These are phyloP conservation scores for Nasonovia ribisnigri DNA, from an alignment of 2,888 invertebrate species.

Conservation along the genomic window DNA sequence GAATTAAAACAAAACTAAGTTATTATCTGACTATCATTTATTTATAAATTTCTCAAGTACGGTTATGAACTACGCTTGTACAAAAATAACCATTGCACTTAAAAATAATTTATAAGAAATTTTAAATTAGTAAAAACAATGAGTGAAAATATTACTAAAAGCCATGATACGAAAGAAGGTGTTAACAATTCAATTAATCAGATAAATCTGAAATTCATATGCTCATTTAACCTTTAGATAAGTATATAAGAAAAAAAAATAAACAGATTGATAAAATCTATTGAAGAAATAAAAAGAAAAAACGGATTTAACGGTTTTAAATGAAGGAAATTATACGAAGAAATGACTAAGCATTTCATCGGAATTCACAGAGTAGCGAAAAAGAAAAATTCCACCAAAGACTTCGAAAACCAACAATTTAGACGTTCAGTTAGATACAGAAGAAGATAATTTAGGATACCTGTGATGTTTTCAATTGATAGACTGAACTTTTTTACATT, in stretches of 20 bases:
- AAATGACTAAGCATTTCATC: background rate
- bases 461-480: background rate
- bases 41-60: background rate
- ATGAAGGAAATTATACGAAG: background rate
- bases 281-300: background rate
- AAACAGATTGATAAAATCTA: background rate
- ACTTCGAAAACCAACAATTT: background rate
- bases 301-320: background rate
- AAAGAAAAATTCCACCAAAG: background rate
- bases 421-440: background rate
- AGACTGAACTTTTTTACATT: background rate
- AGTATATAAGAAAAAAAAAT: background rate
- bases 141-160: background rate
- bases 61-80: background rate
- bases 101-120: background rate
- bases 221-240: background rate
- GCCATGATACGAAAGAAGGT: background rate
- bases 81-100: background rate
- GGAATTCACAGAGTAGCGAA: background rate
- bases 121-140: background rate
- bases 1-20: background rate
- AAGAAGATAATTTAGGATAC: background rate
- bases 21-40: background rate
- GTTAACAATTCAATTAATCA: background rate
- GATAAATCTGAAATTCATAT: background rate